Evolutionary conservation across 1,140 invertebrate species (phyloP).

Genomic region (Zaprionus tsacasi): DNA sequence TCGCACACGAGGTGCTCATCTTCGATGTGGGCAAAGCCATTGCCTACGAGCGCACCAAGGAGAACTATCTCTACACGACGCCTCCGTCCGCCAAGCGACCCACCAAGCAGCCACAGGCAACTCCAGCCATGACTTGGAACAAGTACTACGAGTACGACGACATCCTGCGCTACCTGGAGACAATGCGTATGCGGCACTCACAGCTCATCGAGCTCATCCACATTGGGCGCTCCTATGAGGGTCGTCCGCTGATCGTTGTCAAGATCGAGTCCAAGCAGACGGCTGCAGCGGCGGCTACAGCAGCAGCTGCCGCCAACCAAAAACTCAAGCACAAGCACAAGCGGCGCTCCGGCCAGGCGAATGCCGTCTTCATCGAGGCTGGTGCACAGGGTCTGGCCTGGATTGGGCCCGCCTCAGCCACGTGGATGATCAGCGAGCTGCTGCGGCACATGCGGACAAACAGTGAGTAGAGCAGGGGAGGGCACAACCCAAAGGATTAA

Average conservation of each 20-base stretch:
- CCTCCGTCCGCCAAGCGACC: constrained; percentile 38
- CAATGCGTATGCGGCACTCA: constrained; percentile 88
- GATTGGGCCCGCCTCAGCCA: constrained; percentile 92
- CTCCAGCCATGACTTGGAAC: constrained; percentile 85
- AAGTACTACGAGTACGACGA: constrained; percentile 89
- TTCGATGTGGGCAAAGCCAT: constrained; percentile 90
- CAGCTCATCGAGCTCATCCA: constrained; percentile 87
- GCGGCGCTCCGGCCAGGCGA: constrained; percentile 83
- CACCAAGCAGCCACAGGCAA: constrained; percentile 29
- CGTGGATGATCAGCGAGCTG: constrained; percentile 91
- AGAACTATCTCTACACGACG: constrained; percentile 63
- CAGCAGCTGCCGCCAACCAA: constrained; percentile 27
- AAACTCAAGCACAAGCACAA: constrained; percentile 73
- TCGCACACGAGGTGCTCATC: constrained; percentile 89
- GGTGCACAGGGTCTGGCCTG: constrained; percentile 93
- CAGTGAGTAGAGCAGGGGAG: constrained; percentile 79
- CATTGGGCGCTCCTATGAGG: constrained; percentile 90
- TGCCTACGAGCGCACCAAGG: constrained; percentile 85
- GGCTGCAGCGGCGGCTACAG: constrained; percentile 43
- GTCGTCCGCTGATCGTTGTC: constrained; percentile 87
- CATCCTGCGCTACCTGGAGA: constrained; percentile 88
- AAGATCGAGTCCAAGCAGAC: constrained; percentile 75
- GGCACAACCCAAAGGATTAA: too few species aligned
- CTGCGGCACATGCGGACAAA: constrained; percentile 87
- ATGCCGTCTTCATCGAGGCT: constrained; percentile 87